phyloP scores from a whole-genome alignment of 1,140 invertebrate species.

The Drosophila dunni region DNA sequence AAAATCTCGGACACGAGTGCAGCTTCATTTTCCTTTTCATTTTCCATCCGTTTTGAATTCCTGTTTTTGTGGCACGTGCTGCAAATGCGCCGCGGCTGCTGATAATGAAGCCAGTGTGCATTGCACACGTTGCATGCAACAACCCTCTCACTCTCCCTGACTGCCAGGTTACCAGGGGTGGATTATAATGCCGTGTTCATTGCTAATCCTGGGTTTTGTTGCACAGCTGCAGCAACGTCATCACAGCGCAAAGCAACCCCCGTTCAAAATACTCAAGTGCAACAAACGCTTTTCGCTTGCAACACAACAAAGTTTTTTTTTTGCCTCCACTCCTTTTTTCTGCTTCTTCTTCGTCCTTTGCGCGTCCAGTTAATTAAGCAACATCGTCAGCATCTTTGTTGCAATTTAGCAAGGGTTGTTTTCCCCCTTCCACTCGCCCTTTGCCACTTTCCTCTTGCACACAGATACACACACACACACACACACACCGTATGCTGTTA shows the following conservation, averaged over 20 bases:
- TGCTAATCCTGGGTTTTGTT: constrained; percentile 64
- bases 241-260: constrained; percentile 51
- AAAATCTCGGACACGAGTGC: constrained; percentile 67
- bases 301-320: constrained; percentile 16
- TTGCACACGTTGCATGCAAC: constrained; percentile 41
- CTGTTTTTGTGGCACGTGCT: constrained; percentile 63
- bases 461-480: constrained; percentile 14
- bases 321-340: not conserved
- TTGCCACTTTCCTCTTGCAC: not conserved
- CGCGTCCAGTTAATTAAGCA: constrained; percentile 71
- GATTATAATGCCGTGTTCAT: constrained; percentile 3
- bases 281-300: constrained; percentile 51
- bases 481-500: constrained; percentile 41
- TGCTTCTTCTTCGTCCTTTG: not conserved
- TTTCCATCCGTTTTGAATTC: not conserved
- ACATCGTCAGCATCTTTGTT: constrained; percentile 71
- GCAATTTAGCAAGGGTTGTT: constrained; percentile 67
- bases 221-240: constrained; percentile 66
- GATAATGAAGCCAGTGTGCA: constrained; percentile 70
- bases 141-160: constrained; percentile 47
- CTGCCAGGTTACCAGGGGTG: constrained; percentile 16
- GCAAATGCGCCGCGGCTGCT: constrained; percentile 41
- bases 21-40: constrained; percentile 3
- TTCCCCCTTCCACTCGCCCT: not conserved
- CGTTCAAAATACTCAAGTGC: constrained; percentile 50